These are phyloP conservation scores for Pangasianodon hypophthalmus DNA, from an alignment of 2,113 vertebrate species.

Conservation along the genomic window DNA sequence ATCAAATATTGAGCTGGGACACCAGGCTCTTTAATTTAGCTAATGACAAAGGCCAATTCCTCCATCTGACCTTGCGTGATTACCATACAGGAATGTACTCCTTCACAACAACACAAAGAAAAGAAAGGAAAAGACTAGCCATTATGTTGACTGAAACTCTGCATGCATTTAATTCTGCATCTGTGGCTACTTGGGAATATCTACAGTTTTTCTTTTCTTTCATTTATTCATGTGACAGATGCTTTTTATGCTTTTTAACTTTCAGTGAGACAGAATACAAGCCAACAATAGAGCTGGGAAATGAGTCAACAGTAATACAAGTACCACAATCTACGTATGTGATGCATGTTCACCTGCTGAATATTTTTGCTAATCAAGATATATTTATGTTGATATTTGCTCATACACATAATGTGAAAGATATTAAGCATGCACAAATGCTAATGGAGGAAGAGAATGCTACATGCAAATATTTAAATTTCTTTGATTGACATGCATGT, in stretches of 20 bases:
- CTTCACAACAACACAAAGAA: constrained; percentile 4
- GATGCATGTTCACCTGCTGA: background rate
- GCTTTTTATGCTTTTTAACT: background rate
- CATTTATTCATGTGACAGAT: background rate
- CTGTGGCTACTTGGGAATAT: background rate
- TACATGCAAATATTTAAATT: background rate
- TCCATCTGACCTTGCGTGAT: constrained; percentile 20
- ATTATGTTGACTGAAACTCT: background rate
- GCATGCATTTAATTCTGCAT: background rate
- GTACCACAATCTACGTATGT: background rate
- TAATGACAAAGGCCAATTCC: constrained; percentile 64
- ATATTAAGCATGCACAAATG: background rate
- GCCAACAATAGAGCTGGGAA: background rate
- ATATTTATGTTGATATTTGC: background rate
- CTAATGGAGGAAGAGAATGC: background rate
- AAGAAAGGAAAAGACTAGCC: constrained; percentile 5
- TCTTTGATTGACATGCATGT: background rate
- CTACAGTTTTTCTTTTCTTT: background rate
- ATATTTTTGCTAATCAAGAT: background rate
- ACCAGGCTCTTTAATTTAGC: constrained; percentile 65
- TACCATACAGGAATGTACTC: background rate
- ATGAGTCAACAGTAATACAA: background rate
- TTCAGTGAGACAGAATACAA: background rate
- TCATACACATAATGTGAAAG: background rate
- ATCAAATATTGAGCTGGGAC: constrained; percentile 60